phyloP scores from a whole-genome alignment of 2,797 vertebrate species.

The Acrossocheilus fasciatus region DNA sequence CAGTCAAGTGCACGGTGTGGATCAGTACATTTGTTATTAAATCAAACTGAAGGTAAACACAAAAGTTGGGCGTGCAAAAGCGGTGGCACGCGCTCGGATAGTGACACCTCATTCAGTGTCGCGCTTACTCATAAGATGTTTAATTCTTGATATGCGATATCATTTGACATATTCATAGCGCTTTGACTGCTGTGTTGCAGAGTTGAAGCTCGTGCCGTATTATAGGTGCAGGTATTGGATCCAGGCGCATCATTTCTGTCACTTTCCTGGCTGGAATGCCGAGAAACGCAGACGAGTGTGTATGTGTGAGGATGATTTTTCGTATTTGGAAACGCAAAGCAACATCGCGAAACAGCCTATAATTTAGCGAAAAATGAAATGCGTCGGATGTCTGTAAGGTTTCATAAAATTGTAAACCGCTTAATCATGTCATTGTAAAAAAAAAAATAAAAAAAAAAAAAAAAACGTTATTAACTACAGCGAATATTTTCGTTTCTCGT shows the following conservation, averaged over 20 bases:
- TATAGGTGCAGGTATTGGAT: not conserved
- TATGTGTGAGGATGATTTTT: not conserved
- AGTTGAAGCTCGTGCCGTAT: not conserved
- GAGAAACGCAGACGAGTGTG: not conserved
- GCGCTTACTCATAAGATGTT: not conserved
- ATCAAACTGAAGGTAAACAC: constrained; percentile 37
- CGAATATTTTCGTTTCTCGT: not conserved
- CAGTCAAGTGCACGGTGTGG: constrained; percentile 6
- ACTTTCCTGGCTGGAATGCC: not conserved
- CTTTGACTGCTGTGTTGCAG: not conserved
- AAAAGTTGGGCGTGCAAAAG: constrained; percentile 32
- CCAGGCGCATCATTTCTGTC: not conserved
- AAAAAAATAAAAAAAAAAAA: no score
- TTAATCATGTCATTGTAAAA: not conserved
- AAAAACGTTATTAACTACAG: not conserved
- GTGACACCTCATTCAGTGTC: constrained; percentile 37
- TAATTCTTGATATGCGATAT: not conserved
- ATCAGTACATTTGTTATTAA: not conserved
- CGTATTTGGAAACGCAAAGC: not conserved
- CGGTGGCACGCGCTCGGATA: constrained; percentile 17
- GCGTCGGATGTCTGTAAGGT: not conserved
- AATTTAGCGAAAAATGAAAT: not conserved
- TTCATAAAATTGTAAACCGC: not conserved
- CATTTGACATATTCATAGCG: not conserved
- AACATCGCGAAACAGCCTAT: not conserved